Base-by-base conservation (phyloP, 2,113 vertebrate genomes). In the Lamprotornis superbus region DNA sequence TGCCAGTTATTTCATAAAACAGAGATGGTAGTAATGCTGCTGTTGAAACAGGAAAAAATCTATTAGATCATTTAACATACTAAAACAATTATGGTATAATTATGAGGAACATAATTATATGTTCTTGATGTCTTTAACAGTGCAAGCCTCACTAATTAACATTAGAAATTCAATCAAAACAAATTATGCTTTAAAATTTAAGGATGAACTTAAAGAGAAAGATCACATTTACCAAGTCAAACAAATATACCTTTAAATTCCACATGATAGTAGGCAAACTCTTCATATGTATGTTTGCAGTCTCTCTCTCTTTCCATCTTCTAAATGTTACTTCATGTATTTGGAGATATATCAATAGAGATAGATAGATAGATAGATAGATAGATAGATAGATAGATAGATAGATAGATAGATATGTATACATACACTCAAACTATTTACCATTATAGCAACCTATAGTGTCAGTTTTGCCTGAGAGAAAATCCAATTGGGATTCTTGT, bases 91-190 rank as follows among this genome's bases (percentile, higher is more conserved):
- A 96, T 70, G 67, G 57, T 60, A 94, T 96, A 96, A 98, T 95
- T 97, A 96, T 97, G 94, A 97, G 91, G 97, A 97, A 97, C 71
- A 77, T 97, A 97, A 98, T 96, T 97, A 96, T 95, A 96, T 96
- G 86, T 97, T 97, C 94, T 96, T 95, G 68, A 94, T 97, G 80
- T 82, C 83, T 97, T 97, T 97, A 96, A 97, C 94, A 95, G 81
- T 95, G 68, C 94, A 86, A 97, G 85, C 85, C 61, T 95, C 77
- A 84, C 96, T 98, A 98, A 97, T 97, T 98, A 97, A 88, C 88
- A 96, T 85, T 96, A 96, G 81, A 96, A 97, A 83, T 77, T 94
- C 87, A 95, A 97, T 95, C 87, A 97, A 98, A 97, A 97, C 90
- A 94, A 92, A 97, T 97, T 96, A 97, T 95, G 82, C 55, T 94